phyloP scores from a whole-genome alignment of 2,888 invertebrate species.

The Coleophora flavipennella region DNA sequence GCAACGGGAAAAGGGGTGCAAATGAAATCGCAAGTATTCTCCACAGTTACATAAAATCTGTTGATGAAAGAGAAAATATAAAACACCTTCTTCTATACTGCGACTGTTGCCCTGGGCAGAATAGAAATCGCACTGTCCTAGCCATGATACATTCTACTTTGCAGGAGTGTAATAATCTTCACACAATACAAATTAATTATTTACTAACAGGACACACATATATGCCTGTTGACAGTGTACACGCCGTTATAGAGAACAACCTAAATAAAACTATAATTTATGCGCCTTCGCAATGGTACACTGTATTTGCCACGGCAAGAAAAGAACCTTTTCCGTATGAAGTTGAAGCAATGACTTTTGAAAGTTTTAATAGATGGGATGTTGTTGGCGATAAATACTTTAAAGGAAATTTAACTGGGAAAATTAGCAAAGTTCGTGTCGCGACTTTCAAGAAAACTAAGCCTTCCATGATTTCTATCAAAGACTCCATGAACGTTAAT shows the following conservation, averaged over 20 bases:
- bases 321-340: too few relatives aligned
- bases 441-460: slow-evolving; percentile 3
- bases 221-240: slow-evolving; percentile 30
- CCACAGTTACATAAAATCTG: slow-evolving; percentile 10
- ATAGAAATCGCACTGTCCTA: slow-evolving; percentile 21
- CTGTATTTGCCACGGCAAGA: too few relatives aligned
- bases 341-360: slow-evolving; percentile 2
- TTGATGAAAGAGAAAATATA: slow-evolving; percentile 12
- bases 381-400: slow-evolving; percentile 7
- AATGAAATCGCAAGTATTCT: slow-evolving; percentile 16
- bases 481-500: too few relatives aligned
- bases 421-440: slow-evolving; percentile 7
- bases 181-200: slow-evolving; percentile 19
- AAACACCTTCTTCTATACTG: slow-evolving; percentile 14
- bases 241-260: slow-evolving; percentile 22
- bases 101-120: slow-evolving; percentile 23
- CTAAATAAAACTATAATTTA: slow-evolving; percentile 20
- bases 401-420: slow-evolving; percentile 8
- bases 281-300: slow-evolving; percentile 31
- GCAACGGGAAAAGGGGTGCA: slow-evolving; percentile 16
- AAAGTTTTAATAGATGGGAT: slow-evolving; percentile 6
- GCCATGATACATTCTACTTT: slow-evolving; percentile 15
- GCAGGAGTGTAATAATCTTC: slow-evolving; percentile 14
- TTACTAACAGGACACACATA: slow-evolving; percentile 27
- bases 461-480: slow-evolving; percentile 6